phyloP scores from a whole-genome alignment of 2,113 vertebrate species.

The Urocolius indicus region DNA sequence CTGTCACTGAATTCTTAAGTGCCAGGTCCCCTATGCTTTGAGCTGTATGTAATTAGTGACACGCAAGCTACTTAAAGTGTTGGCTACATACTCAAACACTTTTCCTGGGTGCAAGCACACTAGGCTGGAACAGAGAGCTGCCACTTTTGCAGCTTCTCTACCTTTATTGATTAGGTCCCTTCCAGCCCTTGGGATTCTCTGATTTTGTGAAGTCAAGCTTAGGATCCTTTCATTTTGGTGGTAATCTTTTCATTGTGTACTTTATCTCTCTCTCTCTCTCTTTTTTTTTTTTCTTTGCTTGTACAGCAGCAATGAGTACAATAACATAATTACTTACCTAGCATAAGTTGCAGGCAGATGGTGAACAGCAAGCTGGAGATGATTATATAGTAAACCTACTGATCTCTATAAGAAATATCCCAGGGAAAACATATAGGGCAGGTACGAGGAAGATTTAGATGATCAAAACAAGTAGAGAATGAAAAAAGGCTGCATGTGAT shows the following conservation, averaged over 20 bases:
- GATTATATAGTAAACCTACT: slow-evolving; percentile 8
- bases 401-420: neutral
- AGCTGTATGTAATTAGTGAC: neutral
- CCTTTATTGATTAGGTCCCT: neutral
- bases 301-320: neutral
- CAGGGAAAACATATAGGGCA: neutral
- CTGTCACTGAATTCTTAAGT: neutral
- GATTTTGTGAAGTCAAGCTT: neutral
- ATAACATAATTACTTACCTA: neutral
- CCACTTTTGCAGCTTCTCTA: neutral
- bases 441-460: slow-evolving; percentile 4
- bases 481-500: slow-evolving; percentile 2
- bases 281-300: neutral
- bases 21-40: neutral
- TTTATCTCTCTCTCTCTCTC: neutral
- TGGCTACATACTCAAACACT: neutral
- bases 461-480: neutral
- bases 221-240: neutral
- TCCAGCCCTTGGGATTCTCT: no score
- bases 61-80: neutral
- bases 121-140: neutral
- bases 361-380: neutral
- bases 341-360: neutral
- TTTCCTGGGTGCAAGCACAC: neutral
- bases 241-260: neutral